Conservation (phyloP, 2,797 vertebrate species). For the Decapterus maruadsi region DNA sequence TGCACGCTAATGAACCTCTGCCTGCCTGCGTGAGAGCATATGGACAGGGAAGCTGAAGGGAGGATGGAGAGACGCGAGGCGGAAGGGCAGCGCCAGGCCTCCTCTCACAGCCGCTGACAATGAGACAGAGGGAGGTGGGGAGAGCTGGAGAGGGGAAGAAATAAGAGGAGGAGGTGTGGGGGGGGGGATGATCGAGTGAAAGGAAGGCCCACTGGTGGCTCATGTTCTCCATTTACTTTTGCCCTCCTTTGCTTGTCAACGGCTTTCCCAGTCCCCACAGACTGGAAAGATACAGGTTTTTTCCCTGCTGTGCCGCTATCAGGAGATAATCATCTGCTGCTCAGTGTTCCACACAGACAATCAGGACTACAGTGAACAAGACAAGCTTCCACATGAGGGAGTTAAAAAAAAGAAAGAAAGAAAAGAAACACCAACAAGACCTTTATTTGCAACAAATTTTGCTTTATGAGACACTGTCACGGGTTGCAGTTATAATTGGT, state of each 20-base stretch:
- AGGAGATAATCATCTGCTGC: conserved; percentile 83
- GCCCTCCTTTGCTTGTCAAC: conserved; percentile 68
- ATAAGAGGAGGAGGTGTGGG: neutral
- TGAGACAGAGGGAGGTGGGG: conserved; percentile 46
- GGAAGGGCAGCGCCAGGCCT: conserved; percentile 76
- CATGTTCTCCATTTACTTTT: conserved; percentile 70
- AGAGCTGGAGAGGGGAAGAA: conserved; percentile 10
- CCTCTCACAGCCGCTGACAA: conserved; percentile 67
- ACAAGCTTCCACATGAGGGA: conserved; percentile 66
- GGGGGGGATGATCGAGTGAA: conserved; percentile 55
- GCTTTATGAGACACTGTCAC: conserved; percentile 28
- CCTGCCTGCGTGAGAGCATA: conserved; percentile 84
- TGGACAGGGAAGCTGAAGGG: conserved; percentile 79
- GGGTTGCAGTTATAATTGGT: conserved; percentile 49
- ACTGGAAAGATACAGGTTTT: conserved; percentile 67
- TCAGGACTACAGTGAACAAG: conserved; percentile 57
- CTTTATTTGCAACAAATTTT: conserved; percentile 51
- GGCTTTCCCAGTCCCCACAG: conserved; percentile 70
- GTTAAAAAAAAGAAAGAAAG: conserved; percentile 13
- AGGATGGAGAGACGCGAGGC: conserved; percentile 77
- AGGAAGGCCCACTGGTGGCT: conserved; percentile 61
- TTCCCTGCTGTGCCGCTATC: conserved; percentile 78
- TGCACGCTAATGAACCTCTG: conserved; percentile 86
- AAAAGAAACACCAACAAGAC: conserved; percentile 26
- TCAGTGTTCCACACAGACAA: conserved; percentile 78